phyloP scores from a whole-genome alignment of 2,797 vertebrate species.

The Champsocephalus esox region DNA sequence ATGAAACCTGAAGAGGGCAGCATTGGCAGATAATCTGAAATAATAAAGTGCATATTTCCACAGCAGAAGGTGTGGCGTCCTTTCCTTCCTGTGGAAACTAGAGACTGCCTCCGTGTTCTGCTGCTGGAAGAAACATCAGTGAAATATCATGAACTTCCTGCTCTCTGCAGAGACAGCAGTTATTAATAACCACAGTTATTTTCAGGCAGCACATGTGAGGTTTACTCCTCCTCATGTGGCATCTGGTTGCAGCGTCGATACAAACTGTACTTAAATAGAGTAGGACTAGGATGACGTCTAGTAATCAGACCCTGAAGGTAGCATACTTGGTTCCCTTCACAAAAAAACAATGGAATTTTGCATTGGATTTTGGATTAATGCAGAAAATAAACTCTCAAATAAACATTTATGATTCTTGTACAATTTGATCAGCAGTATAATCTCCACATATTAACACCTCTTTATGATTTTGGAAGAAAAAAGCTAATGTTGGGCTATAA shows the following conservation, averaged over 20 bases:
- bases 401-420: too few species aligned
- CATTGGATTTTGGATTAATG: too few species aligned
- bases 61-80: conserved; percentile 43
- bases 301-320: too few species aligned
- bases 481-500: too few species aligned
- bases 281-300: too few species aligned
- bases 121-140: conserved; percentile 67
- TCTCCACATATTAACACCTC: too few species aligned
- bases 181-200: conserved; percentile 79
- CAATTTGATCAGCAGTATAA: too few species aligned
- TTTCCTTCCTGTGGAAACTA: conserved; percentile 78
- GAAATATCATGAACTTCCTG: conserved; percentile 79
- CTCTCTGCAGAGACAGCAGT: conserved; percentile 66
- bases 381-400: too few species aligned
- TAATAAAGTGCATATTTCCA: conserved; percentile 39
- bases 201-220: conserved; percentile 71
- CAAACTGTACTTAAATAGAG: too few species aligned
- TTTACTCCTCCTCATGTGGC: conserved; percentile 41
- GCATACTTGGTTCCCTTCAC: too few species aligned
- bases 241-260: conserved; percentile 57
- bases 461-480: too few species aligned
- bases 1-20: conserved; percentile 75
- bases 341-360: too few species aligned
- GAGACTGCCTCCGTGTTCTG: conserved; percentile 47
- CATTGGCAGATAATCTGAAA: conserved; percentile 52